phyloP scores from a whole-genome alignment of 2,888 invertebrate species.

The Hirtodrosophila trivittata region DNA sequence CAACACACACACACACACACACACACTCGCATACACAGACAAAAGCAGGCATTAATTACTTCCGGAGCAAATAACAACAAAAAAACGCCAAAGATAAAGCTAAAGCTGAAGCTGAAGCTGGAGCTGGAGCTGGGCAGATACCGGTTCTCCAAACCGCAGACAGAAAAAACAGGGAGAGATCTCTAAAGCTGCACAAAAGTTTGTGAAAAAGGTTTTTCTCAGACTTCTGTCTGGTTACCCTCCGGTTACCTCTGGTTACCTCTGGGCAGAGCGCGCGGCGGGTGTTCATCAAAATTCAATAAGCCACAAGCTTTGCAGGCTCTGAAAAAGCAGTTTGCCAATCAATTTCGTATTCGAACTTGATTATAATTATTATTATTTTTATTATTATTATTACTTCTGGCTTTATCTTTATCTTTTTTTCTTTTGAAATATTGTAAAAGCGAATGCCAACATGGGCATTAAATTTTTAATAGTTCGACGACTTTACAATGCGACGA shows the following conservation, averaged over 20 bases:
- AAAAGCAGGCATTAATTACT: slow-evolving; percentile 73
- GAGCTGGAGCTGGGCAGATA: slow-evolving; percentile 24
- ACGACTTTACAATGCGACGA: slow-evolving; percentile 27
- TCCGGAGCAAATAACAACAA: slow-evolving; percentile 63
- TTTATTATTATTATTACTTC: slow-evolving; percentile 9
- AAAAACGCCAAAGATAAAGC: slow-evolving; percentile 40
- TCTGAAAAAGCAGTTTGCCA: slow-evolving; percentile 56
- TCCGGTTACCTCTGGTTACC: neutral
- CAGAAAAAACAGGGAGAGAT: neutral
- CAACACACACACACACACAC: slow-evolving; percentile 28
- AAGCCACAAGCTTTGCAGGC: slow-evolving; percentile 34
- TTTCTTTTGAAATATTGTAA: slow-evolving; percentile 33
- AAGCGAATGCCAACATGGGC: slow-evolving; percentile 50
- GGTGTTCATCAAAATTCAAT: slow-evolving; percentile 77
- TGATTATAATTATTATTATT: slow-evolving; percentile 1
- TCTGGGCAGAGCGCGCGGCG: slow-evolving; percentile 46
- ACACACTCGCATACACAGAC: slow-evolving; percentile 18
- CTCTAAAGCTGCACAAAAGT: slow-evolving; percentile 18
- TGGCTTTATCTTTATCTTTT: neutral
- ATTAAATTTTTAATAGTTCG: slow-evolving; percentile 33
- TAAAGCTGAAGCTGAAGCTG: slow-evolving; percentile 19
- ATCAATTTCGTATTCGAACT: slow-evolving; percentile 47
- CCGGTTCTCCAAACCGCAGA: slow-evolving; percentile 59
- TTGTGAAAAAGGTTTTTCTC: slow-evolving; percentile 50
- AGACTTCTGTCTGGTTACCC: slow-evolving; percentile 14